Percentiles rank a stretch among this genome's conserved stretches.
phyloP scores from a whole-genome alignment of 2,113 vertebrate species.

The Melanocharis versteri region DNA sequence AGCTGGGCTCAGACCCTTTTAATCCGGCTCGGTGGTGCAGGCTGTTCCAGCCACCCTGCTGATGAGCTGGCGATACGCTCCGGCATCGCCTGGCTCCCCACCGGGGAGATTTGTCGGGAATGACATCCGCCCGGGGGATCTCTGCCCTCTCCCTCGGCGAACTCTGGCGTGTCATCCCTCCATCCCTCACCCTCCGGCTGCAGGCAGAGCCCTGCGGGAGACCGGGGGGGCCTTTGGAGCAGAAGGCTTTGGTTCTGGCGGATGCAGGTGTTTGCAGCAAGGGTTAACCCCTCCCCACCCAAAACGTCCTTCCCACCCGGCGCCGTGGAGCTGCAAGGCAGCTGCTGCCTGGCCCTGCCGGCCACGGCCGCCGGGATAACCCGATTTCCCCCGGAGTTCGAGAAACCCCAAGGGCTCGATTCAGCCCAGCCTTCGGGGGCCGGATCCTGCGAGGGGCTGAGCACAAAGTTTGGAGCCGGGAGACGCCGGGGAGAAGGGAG shows the following conservation, averaged over 20 bases:
- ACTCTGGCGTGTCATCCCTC: background rate
- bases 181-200: background rate
- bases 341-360: background rate
- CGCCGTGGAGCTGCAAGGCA: background rate
- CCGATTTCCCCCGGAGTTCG: background rate
- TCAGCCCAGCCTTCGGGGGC: background rate
- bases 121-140: background rate
- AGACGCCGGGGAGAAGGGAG: background rate
- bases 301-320: conserved; percentile 17
- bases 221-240: background rate
- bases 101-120: background rate
- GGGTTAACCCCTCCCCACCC: conserved; percentile 43
- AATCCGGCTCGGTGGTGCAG: background rate
- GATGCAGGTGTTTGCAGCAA: conserved; percentile 43
- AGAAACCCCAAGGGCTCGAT: background rate
- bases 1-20: background rate
- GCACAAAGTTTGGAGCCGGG: background rate
- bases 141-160: background rate
- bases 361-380: background rate
- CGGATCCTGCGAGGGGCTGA: background rate
- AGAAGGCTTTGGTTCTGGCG: background rate
- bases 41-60: background rate
- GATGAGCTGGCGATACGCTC: background rate
- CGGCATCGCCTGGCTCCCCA: background rate
- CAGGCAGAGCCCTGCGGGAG: background rate